Evolutionary conservation across 2,797 vertebrate genomes (phyloP).

Genomic region (Heterohyrax brucei): DNA sequence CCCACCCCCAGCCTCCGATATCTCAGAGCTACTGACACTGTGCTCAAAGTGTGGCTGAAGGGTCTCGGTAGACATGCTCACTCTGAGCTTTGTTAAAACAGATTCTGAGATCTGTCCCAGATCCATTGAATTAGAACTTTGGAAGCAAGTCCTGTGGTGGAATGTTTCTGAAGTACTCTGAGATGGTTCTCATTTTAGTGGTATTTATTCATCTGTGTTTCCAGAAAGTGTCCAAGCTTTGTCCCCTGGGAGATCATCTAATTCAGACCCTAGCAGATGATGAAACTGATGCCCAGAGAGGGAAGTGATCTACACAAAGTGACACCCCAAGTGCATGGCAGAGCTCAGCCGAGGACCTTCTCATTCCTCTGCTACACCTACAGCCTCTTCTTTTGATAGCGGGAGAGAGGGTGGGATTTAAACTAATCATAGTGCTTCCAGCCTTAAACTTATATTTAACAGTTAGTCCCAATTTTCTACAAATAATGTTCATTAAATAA

Average conservation of each 20-base stretch:
- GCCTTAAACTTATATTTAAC: slow-evolving; percentile 79
- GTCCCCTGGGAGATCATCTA: not conserved
- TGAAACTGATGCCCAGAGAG: slow-evolving; percentile 16
- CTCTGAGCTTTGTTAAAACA: slow-evolving; percentile 6
- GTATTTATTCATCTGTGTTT: not conserved
- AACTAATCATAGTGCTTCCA: slow-evolving; percentile 70
- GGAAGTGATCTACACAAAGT: not conserved
- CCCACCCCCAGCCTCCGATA: not conserved
- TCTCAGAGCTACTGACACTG: not conserved
- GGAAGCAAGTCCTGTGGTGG: not conserved
- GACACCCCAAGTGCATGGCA: not conserved
- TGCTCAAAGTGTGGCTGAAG: not conserved
- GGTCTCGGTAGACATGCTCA: not conserved
- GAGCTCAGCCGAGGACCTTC: not conserved
- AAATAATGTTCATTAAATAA: slow-evolving; percentile 85
- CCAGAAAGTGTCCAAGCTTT: not conserved
- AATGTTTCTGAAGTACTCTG: slow-evolving; percentile 8
- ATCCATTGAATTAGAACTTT: not conserved
- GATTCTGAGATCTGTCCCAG: not conserved
- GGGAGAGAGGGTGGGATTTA: slow-evolving; percentile 4
- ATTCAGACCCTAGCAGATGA: not conserved
- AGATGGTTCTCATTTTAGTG: not conserved
- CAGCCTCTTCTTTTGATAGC: slow-evolving; percentile 22
- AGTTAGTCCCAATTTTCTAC: slow-evolving; percentile 81
- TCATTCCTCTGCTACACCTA: not conserved